Evolutionary conservation across 2,888 invertebrate genomes (phyloP).

Genomic region (Liodrosophila aerea): DNA sequence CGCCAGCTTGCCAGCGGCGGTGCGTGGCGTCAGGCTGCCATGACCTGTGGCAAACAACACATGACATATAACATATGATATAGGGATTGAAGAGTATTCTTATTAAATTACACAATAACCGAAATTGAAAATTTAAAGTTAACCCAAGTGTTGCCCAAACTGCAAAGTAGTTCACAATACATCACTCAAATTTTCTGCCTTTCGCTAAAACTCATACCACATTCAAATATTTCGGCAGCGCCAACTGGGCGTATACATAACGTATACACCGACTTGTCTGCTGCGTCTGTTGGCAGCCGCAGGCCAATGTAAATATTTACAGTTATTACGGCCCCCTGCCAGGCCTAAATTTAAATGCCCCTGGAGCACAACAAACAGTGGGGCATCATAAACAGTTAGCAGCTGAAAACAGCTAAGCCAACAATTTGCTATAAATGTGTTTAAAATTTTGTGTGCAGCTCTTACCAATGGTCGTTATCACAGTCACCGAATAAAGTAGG

Average conservation of each 20-base stretch:
- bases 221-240: conserved; percentile 61
- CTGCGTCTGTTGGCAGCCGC: conserved; percentile 32
- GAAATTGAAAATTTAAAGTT: too few relatives aligned
- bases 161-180: conserved; percentile 8
- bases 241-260: conserved; percentile 60
- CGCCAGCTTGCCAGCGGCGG: conserved; percentile 90
- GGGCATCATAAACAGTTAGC: conserved; percentile 38
- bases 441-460: conserved; percentile 17
- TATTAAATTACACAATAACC: conserved; percentile 2
- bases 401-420: conserved; percentile 15
- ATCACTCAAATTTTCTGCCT: background rate
- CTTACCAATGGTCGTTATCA: conserved; percentile 94
- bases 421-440: too few relatives aligned
- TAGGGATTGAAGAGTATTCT: background rate
- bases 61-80: background rate
- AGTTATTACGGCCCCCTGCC: conserved; percentile 39
- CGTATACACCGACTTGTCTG: conserved; percentile 14
- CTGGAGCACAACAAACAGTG: conserved; percentile 20
- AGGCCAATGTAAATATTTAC: conserved; percentile 61
- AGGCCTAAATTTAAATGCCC: conserved; percentile 31
- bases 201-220: conserved; percentile 42
- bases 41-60: conserved; percentile 86
- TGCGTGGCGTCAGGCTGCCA: conserved; percentile 92
- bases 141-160: too few relatives aligned
- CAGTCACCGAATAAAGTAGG: conserved; percentile 91